A percentile compares a stretch with the other conserved stretches of the same genome.
These are phyloP conservation scores for Paracentrotus lividus DNA, from an alignment of 53 echinoderm and acorn worm species.

Conservation along the genomic window DNA sequence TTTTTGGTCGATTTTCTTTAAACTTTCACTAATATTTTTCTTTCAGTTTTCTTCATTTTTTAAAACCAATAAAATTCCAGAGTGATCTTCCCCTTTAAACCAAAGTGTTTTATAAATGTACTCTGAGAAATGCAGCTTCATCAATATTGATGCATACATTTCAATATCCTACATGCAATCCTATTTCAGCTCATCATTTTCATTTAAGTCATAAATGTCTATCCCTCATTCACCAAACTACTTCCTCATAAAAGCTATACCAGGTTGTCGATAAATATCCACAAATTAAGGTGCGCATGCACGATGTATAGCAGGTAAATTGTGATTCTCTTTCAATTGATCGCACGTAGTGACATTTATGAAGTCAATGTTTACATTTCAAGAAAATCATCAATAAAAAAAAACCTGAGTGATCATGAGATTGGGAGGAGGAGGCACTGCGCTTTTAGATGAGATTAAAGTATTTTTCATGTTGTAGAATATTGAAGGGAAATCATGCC, in stretches of 20 bases:
- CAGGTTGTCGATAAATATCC: slow-evolving; percentile 13
- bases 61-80: too few relatives aligned
- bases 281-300: neutral
- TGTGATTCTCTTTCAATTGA: neutral
- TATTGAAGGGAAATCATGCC: neutral
- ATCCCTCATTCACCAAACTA: slow-evolving; percentile 20
- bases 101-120: too few relatives aligned
- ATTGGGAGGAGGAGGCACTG: neutral
- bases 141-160: too few relatives aligned
- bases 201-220: slow-evolving; percentile 44
- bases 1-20: too few relatives aligned
- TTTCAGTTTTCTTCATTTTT: too few relatives aligned
- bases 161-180: too few relatives aligned
- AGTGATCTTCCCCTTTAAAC: too few relatives aligned
- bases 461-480: neutral
- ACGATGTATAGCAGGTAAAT: slow-evolving; percentile 26
- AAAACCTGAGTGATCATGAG: slow-evolving; percentile 18
- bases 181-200: too few relatives aligned
- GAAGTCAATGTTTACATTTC: slow-evolving; percentile 59
- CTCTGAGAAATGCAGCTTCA: too few relatives aligned
- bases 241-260: slow-evolving; percentile 1
- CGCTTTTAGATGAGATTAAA: neutral
- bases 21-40: too few relatives aligned
- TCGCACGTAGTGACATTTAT: slow-evolving; percentile 46
- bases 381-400: slow-evolving; percentile 35